A percentile compares a stretch with the other conserved stretches of the same genome.
phyloP scores from a whole-genome alignment of 2,113 vertebrate species.

The Candoia aspera region DNA sequence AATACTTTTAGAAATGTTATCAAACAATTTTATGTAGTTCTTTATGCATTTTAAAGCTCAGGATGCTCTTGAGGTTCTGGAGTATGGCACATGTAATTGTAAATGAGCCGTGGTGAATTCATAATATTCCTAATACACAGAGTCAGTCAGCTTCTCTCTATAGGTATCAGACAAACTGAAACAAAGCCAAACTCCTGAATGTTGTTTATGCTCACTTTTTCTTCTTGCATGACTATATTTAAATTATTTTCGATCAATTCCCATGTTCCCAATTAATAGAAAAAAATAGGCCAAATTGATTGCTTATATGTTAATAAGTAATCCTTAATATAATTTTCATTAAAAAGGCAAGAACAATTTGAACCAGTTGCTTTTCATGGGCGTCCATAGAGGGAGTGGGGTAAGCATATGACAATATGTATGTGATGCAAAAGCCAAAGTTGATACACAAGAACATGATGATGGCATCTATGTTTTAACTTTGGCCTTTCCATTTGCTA shows the following conservation, averaged over 20 bases:
- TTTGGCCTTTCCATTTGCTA: neutral
- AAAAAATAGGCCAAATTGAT: slow-evolving; percentile 28
- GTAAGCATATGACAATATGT: neutral
- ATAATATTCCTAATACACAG: neutral
- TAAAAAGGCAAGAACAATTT: slow-evolving; percentile 19
- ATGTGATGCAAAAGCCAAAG: neutral
- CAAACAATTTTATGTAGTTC: neutral
- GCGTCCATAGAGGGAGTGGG: neutral
- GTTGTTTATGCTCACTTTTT: slow-evolving; percentile 41
- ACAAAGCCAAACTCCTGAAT: slow-evolving; percentile 40
- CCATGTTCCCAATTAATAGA: slow-evolving; percentile 41
- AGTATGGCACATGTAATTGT: slow-evolving; percentile 14
- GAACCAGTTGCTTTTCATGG: neutral
- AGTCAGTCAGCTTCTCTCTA: slow-evolving; percentile 30
- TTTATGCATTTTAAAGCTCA: neutral
- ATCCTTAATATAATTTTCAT: slow-evolving; percentile 45
- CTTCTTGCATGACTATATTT: slow-evolving; percentile 1
- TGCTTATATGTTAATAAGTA: slow-evolving; percentile 25
- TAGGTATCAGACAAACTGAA: slow-evolving; percentile 43
- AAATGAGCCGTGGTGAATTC: neutral
- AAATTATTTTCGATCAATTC: slow-evolving; percentile 48
- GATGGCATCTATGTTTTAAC: slow-evolving; percentile 3
- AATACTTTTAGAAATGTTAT: slow-evolving; percentile 29
- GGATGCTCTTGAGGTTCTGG: neutral
- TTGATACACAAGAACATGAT: neutral